phyloP scores from a whole-genome alignment of 2,797 vertebrate species.

The Telmatherina bonti region DNA sequence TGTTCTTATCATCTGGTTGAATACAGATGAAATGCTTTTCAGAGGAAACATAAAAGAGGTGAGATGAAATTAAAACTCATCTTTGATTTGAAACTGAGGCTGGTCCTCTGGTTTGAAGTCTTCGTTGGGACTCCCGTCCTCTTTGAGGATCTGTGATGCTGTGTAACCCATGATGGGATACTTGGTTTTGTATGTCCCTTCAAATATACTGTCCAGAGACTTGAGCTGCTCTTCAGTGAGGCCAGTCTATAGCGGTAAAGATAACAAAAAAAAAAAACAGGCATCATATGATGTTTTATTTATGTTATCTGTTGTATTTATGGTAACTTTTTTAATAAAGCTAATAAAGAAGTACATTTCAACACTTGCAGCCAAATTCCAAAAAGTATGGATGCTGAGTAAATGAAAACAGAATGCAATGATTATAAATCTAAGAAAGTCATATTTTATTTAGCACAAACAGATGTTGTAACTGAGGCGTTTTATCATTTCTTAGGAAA shows the following conservation, averaged over 20 bases:
- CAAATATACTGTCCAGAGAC: slow-evolving; percentile 90
- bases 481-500: too few relatives aligned
- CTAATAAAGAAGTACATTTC: neutral
- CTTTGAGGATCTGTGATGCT: slow-evolving; percentile 87
- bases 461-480: too few relatives aligned
- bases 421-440: too few relatives aligned
- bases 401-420: too few relatives aligned
- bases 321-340: neutral
- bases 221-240: slow-evolving; percentile 88
- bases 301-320: neutral
- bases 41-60: neutral
- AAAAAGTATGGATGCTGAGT: too few relatives aligned
- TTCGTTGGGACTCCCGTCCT: slow-evolving; percentile 91
- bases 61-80: slow-evolving; percentile 88
- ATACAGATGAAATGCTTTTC: neutral
- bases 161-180: slow-evolving; percentile 97
- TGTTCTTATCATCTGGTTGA: slow-evolving; percentile 9
- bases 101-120: slow-evolving; percentile 94
- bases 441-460: too few relatives aligned
- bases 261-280: slow-evolving; percentile 9
- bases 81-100: slow-evolving; percentile 89
- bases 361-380: neutral
- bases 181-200: slow-evolving; percentile 93
- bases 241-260: slow-evolving; percentile 80
- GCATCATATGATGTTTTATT: too few relatives aligned